Base-by-base conservation (phyloP, 35 echinoderm and acorn worm species). In the Apostichopus japonicus region DNA sequence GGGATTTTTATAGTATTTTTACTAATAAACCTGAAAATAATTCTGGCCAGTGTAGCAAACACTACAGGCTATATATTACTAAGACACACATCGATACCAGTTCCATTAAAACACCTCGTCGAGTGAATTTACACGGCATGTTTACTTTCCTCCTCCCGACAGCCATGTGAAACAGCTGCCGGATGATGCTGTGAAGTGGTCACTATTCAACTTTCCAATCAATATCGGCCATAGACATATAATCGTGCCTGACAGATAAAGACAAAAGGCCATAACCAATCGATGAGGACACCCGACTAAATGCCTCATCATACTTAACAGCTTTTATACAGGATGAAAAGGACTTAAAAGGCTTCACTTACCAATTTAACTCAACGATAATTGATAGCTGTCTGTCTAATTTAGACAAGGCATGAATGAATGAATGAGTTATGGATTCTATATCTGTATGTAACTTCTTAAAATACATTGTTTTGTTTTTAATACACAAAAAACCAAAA, bases 221-320 rank as follows among this genome's bases (percentile, higher is more conserved):
- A 54, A 83, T 83, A 83, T 0, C 53, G 54, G 44, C 79, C 16
- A 54, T 54, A 52, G 52, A 67, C 17, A 11, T 52, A 83, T 54
- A 44, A 11, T 67, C 63, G 79, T 54, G 24, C 6, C 44, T 83
- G 79, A 83, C 54, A 52, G 54, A 83, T 83, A 54, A 83, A 83
- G 79, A 83, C 79, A 83, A 83, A 79, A 53, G 79, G 79, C 79
- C 51, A 15, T 67, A 83, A 52, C 79, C 51, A 17, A 83, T 83
- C 79, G 54, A 83, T 83, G 54, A 24, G 9, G 51, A 44, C 54
- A 25, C 33, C 6, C 10, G 23, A 67, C 19, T 67, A 67, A 67
- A 11, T 67, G 63, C 11, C 63, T 67, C 63, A 67, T 67, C 63
- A 67, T 67, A 67, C 63, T 67, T 67, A 67, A 67, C 63, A 67